phyloP scores from a whole-genome alignment of 2,797 vertebrate genomes.

The Melanotaenia trifasciata region DNA sequence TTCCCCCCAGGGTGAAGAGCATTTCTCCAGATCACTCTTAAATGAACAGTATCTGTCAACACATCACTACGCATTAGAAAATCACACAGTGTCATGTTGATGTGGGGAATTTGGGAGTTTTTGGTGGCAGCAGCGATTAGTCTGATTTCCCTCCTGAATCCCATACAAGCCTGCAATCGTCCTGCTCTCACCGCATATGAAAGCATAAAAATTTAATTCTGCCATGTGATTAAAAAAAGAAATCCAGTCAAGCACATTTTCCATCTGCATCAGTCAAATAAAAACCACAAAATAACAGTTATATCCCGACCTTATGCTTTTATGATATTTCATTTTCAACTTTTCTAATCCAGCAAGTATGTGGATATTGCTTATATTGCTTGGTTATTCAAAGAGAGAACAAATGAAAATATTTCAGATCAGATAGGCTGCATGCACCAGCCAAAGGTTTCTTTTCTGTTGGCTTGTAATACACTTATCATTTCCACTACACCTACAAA shows the following conservation, averaged over 20 bases:
- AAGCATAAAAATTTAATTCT: constrained; percentile 41
- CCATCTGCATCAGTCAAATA: constrained; percentile 22
- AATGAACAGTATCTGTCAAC: constrained; percentile 74
- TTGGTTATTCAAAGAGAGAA: constrained; percentile 24
- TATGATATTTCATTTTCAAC: constrained; percentile 54
- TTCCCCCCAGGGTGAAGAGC: constrained; percentile 41
- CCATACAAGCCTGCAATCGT: constrained; percentile 50
- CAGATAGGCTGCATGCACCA: neutral
- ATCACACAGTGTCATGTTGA: constrained; percentile 69
- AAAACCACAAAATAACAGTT: constrained; percentile 25
- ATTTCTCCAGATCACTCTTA: constrained; percentile 64
- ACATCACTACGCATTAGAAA: constrained; percentile 73
- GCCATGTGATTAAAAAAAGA: constrained; percentile 31
- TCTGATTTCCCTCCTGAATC: constrained; percentile 65
- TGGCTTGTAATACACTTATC: constrained; percentile 3
- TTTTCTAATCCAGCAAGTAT: constrained; percentile 20
- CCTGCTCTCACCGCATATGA: constrained; percentile 34
- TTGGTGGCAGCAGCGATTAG: constrained; percentile 72
- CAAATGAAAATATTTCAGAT: constrained; percentile 20
- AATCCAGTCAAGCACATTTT: constrained; percentile 17
- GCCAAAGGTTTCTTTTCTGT: constrained; percentile 28
- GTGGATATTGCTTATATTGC: constrained; percentile 23
- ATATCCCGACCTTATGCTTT: constrained; percentile 38
- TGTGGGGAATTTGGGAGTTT: constrained; percentile 64
- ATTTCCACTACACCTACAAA: neutral